Percentiles rank a stretch among this genome's conserved stretches.
These are phyloP conservation scores for Harpegnathos saltator DNA, from an alignment of 1,140 invertebrate species.

Conservation along the genomic window DNA sequence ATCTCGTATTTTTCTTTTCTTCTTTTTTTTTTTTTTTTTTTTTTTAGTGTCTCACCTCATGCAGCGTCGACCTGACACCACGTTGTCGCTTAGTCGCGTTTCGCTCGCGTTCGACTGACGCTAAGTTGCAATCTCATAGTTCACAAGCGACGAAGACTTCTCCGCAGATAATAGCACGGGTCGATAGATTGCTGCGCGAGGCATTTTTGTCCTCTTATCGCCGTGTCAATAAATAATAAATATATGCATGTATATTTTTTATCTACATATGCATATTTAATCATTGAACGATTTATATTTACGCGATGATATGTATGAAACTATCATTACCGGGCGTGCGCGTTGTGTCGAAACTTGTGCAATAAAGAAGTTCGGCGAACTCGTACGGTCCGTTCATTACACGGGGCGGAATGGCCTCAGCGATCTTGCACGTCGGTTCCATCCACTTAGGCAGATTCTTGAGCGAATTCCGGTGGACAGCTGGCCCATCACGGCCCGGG, in stretches of 20 bases:
- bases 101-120: no score
- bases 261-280: no score
- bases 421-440: conserved; percentile 74
- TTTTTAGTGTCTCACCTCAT: conserved; percentile 1
- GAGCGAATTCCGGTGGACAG: conserved; percentile 79
- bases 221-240: background rate
- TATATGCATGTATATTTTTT: no score
- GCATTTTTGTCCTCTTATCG: conserved; percentile 68
- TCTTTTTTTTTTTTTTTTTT: background rate
- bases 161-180: background rate
- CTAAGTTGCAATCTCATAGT: no score
- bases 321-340: conserved; percentile 58
- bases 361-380: conserved; percentile 75
- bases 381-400: conserved; percentile 73
- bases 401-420: conserved; percentile 61
- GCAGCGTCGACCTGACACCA: background rate
- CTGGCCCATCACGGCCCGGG: conserved; percentile 75
- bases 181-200: conserved; percentile 11
- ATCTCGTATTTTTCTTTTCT: background rate
- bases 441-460: conserved; percentile 81
- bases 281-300: no score
- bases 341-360: conserved; percentile 68
- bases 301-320: conserved; percentile 19
- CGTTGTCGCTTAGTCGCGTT: background rate
- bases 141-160: background rate